Evolutionary conservation across 2,797 vertebrate species (phyloP).

Genomic region (Tamandua tetradactyla): DNA sequence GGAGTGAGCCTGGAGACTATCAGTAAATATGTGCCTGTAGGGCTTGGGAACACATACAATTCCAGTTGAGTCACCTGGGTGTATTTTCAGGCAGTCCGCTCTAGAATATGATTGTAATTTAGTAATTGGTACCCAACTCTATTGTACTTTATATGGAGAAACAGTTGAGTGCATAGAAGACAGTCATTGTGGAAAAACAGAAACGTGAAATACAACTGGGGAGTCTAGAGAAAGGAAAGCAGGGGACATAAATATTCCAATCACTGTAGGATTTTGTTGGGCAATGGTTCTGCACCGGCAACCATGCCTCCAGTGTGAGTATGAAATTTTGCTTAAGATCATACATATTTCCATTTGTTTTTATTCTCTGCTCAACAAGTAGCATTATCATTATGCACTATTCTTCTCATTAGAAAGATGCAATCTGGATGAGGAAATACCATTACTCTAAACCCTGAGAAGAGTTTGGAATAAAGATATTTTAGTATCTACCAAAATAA

Average conservation of each 20-base stretch:
- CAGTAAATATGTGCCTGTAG: slow-evolving; percentile 11
- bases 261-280: background rate
- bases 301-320: background rate
- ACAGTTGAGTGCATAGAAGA: background rate
- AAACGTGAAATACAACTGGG: background rate
- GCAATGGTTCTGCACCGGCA: background rate
- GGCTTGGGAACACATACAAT: slow-evolving; percentile 24
- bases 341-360: background rate
- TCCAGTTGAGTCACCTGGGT: slow-evolving; percentile 38
- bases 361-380: background rate
- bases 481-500: background rate
- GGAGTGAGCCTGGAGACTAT: background rate
- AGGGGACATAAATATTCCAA: background rate
- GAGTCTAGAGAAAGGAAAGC: background rate
- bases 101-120: slow-evolving; percentile 68
- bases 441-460: background rate
- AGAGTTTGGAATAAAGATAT: too few species aligned
- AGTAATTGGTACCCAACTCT: slow-evolving; percentile 30
- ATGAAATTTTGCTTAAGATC: background rate
- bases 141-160: background rate
- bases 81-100: slow-evolving; percentile 58
- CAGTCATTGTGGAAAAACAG: background rate
- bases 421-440: background rate
- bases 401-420: background rate
- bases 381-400: background rate